Percentiles rank a stretch among this genome's conserved stretches.
Conservation (phyloP, 2,888 invertebrate genomes). For the Malthinus seriepunctatus region DNA sequence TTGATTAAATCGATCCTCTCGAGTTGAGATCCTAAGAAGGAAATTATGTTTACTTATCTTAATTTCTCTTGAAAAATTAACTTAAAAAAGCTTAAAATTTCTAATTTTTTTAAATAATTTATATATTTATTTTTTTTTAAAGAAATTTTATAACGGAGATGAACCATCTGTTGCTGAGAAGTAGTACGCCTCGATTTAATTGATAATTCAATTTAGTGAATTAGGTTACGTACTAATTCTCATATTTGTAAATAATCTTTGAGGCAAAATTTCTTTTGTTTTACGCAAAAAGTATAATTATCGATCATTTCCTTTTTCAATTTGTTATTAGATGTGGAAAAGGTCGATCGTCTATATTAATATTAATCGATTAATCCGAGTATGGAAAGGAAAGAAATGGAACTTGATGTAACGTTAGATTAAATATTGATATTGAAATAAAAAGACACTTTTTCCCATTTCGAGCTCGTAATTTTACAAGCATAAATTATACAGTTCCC, state of each 20-base stretch:
- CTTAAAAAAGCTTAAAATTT: neutral
- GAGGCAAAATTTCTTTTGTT: neutral
- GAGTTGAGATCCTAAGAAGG: too few relatives aligned
- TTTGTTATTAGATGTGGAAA: neutral
- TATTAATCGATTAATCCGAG: neutral
- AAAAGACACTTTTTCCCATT: too few relatives aligned
- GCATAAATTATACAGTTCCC: too few relatives aligned
- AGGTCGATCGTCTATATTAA: neutral
- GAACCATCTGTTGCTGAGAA: slow-evolving; percentile 10
- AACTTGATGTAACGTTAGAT: too few relatives aligned
- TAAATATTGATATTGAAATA: too few relatives aligned
- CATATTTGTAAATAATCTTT: slow-evolving; percentile 2
- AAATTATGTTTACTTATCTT: too few relatives aligned
- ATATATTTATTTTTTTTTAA: neutral
- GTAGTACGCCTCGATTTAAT: slow-evolving; percentile 7
- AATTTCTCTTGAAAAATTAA: too few relatives aligned
- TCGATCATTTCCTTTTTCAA: neutral
- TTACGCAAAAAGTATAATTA: neutral
- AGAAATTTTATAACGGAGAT: slow-evolving; percentile 7
- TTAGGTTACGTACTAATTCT: slow-evolving; percentile 4
- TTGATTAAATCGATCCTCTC: too few relatives aligned
- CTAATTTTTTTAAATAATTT: slow-evolving; percentile 3
- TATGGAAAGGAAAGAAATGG: too few relatives aligned
- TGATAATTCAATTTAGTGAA: slow-evolving; percentile 7
- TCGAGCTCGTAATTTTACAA: too few relatives aligned